Conservation (phyloP, 2,797 vertebrate genomes). For the Pseudotriccus pelzelni region DNA sequence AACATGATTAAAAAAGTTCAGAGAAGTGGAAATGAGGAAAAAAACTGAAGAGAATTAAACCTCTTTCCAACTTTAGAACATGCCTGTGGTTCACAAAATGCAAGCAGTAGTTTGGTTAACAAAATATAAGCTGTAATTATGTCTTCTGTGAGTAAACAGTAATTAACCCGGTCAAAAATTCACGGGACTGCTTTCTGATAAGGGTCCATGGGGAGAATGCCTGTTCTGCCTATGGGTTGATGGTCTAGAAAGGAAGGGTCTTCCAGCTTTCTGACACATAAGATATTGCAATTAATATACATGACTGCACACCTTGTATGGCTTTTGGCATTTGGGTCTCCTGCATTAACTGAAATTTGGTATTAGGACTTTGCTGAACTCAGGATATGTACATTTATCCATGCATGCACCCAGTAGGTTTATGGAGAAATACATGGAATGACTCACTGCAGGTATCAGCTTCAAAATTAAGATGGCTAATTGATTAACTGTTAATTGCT, state of each 20-base stretch:
- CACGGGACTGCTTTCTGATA: not conserved
- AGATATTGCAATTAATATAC: not conserved
- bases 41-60: not conserved
- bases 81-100: not conserved
- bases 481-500: not conserved
- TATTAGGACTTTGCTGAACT: not conserved
- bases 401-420: not conserved
- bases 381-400: not conserved
- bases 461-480: not conserved
- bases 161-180: not conserved
- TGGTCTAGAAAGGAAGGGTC: not conserved
- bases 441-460: not conserved
- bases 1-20: constrained; percentile 25
- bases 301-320: not conserved
- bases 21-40: not conserved
- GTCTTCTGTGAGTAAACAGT: not conserved
- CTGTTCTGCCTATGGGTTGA: not conserved
- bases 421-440: not conserved
- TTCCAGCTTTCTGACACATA: not conserved
- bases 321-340: not conserved
- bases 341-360: not conserved
- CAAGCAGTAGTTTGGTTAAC: not conserved
- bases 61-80: not conserved
- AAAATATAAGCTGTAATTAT: not conserved
- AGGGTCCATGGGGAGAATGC: not conserved